Evolutionary conservation across 1,140 invertebrate species (phyloP), one percentile per base, ranked within the genome.

Genomic region (Aphaenogaster rudis): DNA sequence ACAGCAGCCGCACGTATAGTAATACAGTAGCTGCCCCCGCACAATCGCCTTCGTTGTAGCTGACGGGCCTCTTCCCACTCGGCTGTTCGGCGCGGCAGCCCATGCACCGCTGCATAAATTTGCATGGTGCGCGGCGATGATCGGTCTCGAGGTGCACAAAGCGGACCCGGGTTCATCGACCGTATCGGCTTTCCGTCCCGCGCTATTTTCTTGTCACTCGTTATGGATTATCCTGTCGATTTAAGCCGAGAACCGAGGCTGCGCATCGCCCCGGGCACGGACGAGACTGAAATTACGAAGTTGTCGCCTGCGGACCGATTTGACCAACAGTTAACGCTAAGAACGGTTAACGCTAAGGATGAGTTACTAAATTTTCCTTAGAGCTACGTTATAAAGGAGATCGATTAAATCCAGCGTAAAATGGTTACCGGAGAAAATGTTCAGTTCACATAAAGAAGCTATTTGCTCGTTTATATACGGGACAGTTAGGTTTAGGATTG

Each of bases 191-290:
- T 88, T 63, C 76, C 69, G 69, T 50, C 52, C 33, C 42, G 28
- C 59, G 77, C 52, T 59, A 89, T 88, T 89, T 89, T 67, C 81
- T 89, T 88, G 88, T 84, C 72, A 57, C 28, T 28, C 36, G 52
- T 89, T 88, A 89, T 88, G 87, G 87, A 89, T 89, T 89, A 89
- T 89, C 85, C 72, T 57, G n/a, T 72, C 88, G 87, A 54, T 81
- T 72, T 45, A 71, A 61, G 42, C 28, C 13, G 39, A 1, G 28
- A 66, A 21, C n/a, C 15, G 36, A 8, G 36, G 36, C n/a, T 50
- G 42, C 36, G 33, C 15, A 36, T 3, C 52, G n/a, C 66, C 42
- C 9, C 42, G 54, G 33, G 36, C 42, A 61, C 48, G 63, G 17
- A n/a, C 54, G 17, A 61, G 45, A 76, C 15, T 50, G 80, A 36